Evolutionary conservation across 2,113 vertebrate species (phyloP), one percentile per base, ranked within the genome.

Genomic region (Eupsittula cactorum): DNA sequence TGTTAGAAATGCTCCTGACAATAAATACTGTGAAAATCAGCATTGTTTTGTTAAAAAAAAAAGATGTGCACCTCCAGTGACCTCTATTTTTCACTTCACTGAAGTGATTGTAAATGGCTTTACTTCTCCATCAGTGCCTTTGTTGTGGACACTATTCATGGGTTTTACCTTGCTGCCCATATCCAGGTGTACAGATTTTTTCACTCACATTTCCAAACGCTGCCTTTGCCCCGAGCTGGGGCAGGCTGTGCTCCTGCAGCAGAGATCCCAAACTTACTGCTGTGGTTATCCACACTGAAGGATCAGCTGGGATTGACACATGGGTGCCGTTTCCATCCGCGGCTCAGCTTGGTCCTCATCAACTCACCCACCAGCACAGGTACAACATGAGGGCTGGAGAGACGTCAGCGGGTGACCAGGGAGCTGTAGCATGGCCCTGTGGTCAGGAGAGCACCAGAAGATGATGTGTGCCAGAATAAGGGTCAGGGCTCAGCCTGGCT

Each of bases 11-110:
- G 68, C 91, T 90, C 74, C 73, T 86, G 91, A 84, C 74, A 84
- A 86, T 78, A 92, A 92, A 95, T 92, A 95, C 28, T 74, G 77
- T 89, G 88, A 91, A 95, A 93, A 97, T 95, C 84, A 85, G 62
- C 74, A 68, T 35, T 86, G 73, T 93, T 93, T 88, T 64, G 76
- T 86, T 93, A 86, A 96, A 96, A 92, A 88, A 57, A 52, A 81
- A 65, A 39, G 46, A 64, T 86, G 70, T 76, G 55, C 79, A 74
- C 90, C 71, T 83, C 71, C 59, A 63, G 50, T 88, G 93, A 90
- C 87, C 95, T 95, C 90, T 85, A 91, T 95, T 95, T 96, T 94
- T 95, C 95, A 93, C 95, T 81, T 85, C 90, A 78, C 90, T 97
- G 90, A 60, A 80, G 92, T 91, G 81, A 62, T 79, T 76, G 50